Percentiles rank a stretch among this genome's conserved stretches.
Conservation (phyloP, 2,797 vertebrate species). For the Aphelocoma californica region DNA sequence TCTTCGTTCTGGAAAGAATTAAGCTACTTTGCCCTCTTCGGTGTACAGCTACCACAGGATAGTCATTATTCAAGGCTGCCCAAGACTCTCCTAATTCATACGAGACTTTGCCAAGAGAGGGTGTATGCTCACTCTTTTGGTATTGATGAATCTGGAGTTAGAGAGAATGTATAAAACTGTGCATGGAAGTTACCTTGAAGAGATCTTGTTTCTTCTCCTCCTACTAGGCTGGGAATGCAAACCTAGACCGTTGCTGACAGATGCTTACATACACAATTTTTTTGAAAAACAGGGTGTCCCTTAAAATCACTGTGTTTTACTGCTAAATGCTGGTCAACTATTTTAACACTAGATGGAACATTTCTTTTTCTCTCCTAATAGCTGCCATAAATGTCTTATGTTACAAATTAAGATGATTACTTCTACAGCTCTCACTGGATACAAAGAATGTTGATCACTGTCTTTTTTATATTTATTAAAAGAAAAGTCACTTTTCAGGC, state of each 20-base stretch:
- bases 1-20: neutral
- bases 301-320: neutral
- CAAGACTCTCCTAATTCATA: neutral
- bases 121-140: neutral
- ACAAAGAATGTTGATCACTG: neutral
- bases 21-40: neutral
- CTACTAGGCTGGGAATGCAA: neutral
- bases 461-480: neutral
- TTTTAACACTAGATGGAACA: neutral
- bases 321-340: neutral
- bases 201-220: neutral
- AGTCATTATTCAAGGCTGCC: neutral
- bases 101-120: neutral
- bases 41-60: neutral
- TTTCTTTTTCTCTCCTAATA: neutral
- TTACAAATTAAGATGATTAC: neutral
- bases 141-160: neutral
- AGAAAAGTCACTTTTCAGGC: neutral
- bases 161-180: neutral
- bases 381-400: neutral
- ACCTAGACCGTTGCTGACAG: neutral
- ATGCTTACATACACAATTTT: neutral
- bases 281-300: fast-evolving
- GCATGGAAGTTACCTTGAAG: neutral
- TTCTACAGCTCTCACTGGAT: neutral